phyloP scores from a whole-genome alignment of 2,797 vertebrate species.

The Linurgus olivaceus region DNA sequence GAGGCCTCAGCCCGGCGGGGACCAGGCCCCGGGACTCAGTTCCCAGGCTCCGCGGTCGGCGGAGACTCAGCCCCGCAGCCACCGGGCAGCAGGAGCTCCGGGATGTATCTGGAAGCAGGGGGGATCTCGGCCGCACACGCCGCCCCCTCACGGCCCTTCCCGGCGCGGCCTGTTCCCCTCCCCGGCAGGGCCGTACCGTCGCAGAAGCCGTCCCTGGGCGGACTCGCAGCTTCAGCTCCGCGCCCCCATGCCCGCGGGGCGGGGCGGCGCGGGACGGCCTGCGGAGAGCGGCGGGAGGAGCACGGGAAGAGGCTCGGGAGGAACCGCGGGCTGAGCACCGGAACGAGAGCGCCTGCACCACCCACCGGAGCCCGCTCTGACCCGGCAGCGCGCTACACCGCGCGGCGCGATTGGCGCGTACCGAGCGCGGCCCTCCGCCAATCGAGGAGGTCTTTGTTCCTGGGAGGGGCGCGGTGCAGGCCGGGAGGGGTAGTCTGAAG shows the following conservation, averaged over 20 bases:
- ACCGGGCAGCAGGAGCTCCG: fast-evolving
- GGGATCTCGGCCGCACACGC: background rate
- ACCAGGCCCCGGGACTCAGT: background rate
- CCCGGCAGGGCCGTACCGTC: background rate
- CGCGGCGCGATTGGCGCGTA: background rate
- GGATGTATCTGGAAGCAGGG: fast-evolving
- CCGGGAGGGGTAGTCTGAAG: background rate
- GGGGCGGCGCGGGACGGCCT: background rate
- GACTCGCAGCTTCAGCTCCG: background rate
- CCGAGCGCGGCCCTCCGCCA: background rate
- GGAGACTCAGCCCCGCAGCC: background rate
- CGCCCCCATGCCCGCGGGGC: background rate
- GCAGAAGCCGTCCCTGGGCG: background rate
- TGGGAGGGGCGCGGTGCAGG: background rate
- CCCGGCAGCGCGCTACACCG: background rate
- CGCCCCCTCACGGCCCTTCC: background rate
- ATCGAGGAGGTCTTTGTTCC: background rate
- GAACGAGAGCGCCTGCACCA: background rate
- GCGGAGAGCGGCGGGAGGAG: background rate
- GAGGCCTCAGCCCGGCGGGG: background rate
- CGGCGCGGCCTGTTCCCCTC: background rate
- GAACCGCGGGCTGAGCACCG: background rate
- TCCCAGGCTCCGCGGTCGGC: too few species aligned
- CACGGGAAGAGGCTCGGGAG: background rate
- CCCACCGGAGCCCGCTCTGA: background rate